phyloP scores from a whole-genome alignment of 2,888 invertebrate genomes.

The Hoplodrina blanda region DNA sequence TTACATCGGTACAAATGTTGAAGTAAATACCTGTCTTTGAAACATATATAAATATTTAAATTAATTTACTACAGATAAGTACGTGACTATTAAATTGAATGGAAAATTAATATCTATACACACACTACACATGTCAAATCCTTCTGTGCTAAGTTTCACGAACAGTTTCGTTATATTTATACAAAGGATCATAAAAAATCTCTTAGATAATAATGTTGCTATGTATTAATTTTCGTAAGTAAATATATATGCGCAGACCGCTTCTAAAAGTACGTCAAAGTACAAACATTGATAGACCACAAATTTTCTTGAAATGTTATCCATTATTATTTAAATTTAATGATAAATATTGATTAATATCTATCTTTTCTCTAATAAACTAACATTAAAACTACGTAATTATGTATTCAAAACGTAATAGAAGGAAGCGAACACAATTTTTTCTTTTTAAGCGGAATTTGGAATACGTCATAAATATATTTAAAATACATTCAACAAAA shows the following conservation, averaged over 20 bases:
- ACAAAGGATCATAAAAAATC: conserved; percentile 63
- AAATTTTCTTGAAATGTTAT: conserved; percentile 41
- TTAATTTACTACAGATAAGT: conserved; percentile 53
- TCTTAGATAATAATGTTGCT: conserved; percentile 55
- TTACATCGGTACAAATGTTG: conserved; percentile 65
- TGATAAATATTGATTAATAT: conserved; percentile 41
- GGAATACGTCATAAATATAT: conserved; percentile 11
- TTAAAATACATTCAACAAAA: conserved; percentile 44
- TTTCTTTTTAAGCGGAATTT: conserved; percentile 13
- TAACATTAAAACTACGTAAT: conserved; percentile 52
- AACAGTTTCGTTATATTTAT: conserved; percentile 56
- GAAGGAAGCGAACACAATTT: conserved; percentile 32
- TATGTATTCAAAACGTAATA: conserved; percentile 36
- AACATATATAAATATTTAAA: conserved; percentile 57
- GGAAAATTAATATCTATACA: conserved; percentile 67
- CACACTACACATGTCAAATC: conserved; percentile 81
- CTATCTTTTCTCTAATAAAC: conserved; percentile 44
- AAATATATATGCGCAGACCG: conserved; percentile 37
- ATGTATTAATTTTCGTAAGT: conserved; percentile 38
- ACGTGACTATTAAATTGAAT: conserved; percentile 57
- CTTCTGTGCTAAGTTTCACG: conserved; percentile 77
- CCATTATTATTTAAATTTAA: conserved; percentile 38
- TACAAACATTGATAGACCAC: conserved; percentile 58
- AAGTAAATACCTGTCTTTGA: conserved; percentile 64
- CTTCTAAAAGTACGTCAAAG: conserved; percentile 46